Evolutionary conservation across 1,140 invertebrate species (phyloP), one percentile per base, ranked within the genome.

Genomic region (Acromyrmex echinatior): DNA sequence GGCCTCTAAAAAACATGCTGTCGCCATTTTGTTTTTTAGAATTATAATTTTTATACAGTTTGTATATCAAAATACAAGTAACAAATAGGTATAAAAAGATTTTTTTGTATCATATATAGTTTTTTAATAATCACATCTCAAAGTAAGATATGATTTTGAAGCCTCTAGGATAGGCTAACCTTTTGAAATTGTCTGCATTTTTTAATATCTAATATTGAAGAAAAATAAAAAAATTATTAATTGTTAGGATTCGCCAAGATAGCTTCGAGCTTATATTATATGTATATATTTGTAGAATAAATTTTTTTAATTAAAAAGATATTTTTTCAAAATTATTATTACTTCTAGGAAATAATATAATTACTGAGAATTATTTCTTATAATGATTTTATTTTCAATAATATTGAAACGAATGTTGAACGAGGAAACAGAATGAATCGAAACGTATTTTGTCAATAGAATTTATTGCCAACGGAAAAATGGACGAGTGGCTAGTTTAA

Each of bases 401-500:
- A 39, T 39, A 12, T 56, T 18, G 65, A 39, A 39, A 25, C 12
- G 45, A 66, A 66, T n/a, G 31, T 25, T 10, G 28, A 21, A 35
- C 35, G 21, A 21, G 16, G 25, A 58, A 73, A 81, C 58, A 18
- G 31, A 2, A 14, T 4, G 12, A 58, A 66, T 79, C 16, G 12
- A 79, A 53, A 45, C 18, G 16, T 70, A 4, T 81, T 35, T 68
- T 56, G n/a, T 81, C 65, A 25, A 45, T 71, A 58, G 49, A 39
- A 56, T 70, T 62, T 66, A 74, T 60, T 49, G 71, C 70, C 21
- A 14, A 21, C 49, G 18, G 16, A 81, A 70, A 68, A 76, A 62
- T 51, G 71, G 56, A 21, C 49, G 58, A 51, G 28, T 35, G 58
- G 56, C 25, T 62, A 25, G 39, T 62, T 84, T 74, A 62, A 74